Conservation (phyloP, 2,113 vertebrate species). For the Cyanocitta stelleri region DNA sequence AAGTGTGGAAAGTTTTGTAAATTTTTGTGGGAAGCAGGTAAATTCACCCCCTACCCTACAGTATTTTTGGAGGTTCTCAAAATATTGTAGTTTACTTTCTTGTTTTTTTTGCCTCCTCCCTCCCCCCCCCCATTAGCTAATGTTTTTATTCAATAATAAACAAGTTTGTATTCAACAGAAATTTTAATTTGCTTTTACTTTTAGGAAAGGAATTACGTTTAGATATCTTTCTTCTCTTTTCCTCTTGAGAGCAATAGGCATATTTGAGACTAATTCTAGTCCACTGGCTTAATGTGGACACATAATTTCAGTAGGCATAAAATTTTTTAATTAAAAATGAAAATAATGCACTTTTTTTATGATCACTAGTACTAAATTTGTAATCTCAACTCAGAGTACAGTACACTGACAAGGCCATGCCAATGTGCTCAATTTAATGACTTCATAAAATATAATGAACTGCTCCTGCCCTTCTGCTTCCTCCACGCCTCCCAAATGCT, state of each 20-base stretch:
- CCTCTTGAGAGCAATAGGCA: neutral
- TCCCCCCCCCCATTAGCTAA: neutral
- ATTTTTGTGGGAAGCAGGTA: neutral
- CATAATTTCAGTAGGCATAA: neutral
- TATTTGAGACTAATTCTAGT: neutral
- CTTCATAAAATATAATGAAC: neutral
- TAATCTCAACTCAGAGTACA: neutral
- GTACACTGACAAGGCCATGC: neutral
- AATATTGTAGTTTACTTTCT: neutral
- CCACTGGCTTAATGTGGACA: neutral
- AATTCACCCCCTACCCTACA: neutral
- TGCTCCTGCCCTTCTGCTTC: neutral
- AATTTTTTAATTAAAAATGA: neutral
- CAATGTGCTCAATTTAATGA: neutral
- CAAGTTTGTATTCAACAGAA: neutral
- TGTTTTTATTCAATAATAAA: neutral
- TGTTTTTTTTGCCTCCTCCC: neutral
- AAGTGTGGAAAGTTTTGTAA: neutral
- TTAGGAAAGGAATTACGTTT: neutral
- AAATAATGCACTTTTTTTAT: neutral
- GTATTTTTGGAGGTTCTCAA: neutral
- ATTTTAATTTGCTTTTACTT: neutral
- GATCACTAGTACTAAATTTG: neutral
- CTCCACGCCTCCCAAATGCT: neutral
- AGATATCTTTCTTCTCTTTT: neutral